Evolutionary conservation across 2,888 invertebrate species (phyloP).

Genomic region (Dorcus hopei): DNA sequence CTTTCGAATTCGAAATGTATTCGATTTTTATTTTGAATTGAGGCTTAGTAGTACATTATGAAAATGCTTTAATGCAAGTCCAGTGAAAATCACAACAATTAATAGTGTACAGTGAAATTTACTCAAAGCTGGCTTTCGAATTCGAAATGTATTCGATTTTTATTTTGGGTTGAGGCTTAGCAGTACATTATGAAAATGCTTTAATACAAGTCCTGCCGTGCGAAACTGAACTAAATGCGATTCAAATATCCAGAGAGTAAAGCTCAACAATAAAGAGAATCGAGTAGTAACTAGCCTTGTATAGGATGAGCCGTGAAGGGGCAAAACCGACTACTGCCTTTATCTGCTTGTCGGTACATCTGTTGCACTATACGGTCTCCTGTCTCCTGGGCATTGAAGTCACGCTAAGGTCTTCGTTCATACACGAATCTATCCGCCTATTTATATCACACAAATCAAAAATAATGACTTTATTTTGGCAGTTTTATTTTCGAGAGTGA

Average conservation of each 20-base stretch:
- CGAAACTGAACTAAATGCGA: neutral
- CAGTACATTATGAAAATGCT: too few relatives aligned
- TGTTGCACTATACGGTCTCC: slow-evolving; percentile 11
- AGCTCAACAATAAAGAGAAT: slow-evolving; percentile 29
- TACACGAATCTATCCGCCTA: neutral
- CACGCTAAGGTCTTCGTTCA: neutral
- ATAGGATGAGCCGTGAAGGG: slow-evolving; percentile 34
- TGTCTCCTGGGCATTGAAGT: slow-evolving; percentile 15
- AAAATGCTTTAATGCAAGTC: too few relatives aligned
- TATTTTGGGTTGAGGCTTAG: neutral
- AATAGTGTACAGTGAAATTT: too few relatives aligned
- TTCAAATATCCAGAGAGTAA: too few relatives aligned
- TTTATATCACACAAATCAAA: too few relatives aligned
- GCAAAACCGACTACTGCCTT: slow-evolving; percentile 21
- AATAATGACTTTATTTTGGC: too few relatives aligned
- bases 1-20: neutral
- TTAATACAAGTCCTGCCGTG: too few relatives aligned
- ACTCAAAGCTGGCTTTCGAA: neutral
- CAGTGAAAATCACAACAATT: too few relatives aligned
- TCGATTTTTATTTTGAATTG: neutral
- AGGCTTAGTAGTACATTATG: neutral
- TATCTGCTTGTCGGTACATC: slow-evolving; percentile 27
- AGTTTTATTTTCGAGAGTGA: too few relatives aligned
- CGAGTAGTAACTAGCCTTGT: slow-evolving; percentile 34
- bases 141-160: neutral